Conservation (phyloP, 2,797 vertebrate species). For the Lacerta viridis region DNA sequence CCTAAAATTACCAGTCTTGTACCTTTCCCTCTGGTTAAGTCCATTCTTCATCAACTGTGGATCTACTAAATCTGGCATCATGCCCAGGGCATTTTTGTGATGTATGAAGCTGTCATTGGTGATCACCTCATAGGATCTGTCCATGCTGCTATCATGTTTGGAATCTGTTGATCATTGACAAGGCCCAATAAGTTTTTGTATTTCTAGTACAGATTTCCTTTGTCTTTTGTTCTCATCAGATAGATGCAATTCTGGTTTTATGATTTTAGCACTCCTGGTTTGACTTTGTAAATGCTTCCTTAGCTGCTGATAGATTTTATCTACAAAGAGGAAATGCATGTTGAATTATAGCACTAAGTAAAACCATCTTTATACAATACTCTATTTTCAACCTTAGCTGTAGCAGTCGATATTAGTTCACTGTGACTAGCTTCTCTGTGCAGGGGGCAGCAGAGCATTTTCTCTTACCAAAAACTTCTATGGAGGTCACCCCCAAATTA, state of each 20-base stretch:
- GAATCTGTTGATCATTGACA: neutral
- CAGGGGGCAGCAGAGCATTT: neutral
- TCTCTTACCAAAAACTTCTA: neutral
- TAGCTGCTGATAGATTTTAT: conserved; percentile 13
- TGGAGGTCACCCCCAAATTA: conserved; percentile 12
- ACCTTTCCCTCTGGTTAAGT: neutral
- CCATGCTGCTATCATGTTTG: neutral
- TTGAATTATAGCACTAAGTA: conserved; percentile 10
- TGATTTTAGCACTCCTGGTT: conserved; percentile 1
- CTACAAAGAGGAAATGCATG: conserved; percentile 17
- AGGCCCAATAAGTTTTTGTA: neutral
- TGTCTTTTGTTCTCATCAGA: neutral
- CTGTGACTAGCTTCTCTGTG: neutral
- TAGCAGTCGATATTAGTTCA: neutral
- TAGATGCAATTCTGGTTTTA: neutral
- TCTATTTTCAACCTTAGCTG: neutral
- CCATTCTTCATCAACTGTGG: neutral
- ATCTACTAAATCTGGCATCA: neutral
- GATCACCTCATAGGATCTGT: neutral
- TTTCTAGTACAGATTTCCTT: neutral
- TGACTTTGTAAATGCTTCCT: conserved; percentile 13
- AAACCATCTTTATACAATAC: neutral
- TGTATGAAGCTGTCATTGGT: neutral
- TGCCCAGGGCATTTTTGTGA: neutral
- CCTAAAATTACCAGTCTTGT: neutral